A percentile compares a stretch with the other conserved stretches of the same genome.
Conservation (phyloP, 2,797 vertebrate genomes). For the Sphaeramia orbicularis region DNA sequence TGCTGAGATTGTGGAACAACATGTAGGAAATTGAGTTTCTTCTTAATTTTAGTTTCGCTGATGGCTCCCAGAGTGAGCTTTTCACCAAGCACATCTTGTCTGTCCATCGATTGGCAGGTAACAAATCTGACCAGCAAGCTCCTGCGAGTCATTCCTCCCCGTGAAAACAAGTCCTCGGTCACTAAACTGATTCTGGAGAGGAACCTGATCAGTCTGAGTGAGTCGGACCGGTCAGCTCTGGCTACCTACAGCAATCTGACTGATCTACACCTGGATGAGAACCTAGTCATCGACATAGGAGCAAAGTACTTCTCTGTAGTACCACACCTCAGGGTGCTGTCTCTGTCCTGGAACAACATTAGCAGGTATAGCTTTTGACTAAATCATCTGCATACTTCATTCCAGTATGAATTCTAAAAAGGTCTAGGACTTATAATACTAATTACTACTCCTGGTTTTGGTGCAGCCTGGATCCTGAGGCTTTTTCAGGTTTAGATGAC, state of each 20-base stretch:
- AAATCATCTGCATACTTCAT: background rate
- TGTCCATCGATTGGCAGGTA: conserved; percentile 32
- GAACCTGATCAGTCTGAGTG: conserved; percentile 55
- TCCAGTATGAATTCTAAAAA: background rate
- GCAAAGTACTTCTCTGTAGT: conserved; percentile 80
- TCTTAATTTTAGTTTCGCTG: background rate
- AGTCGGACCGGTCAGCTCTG: conserved; percentile 72
- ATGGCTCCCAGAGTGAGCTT: background rate
- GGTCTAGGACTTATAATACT: background rate
- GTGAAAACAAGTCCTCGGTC: background rate
- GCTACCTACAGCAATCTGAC: conserved; percentile 72
- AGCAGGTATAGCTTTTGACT: conserved; percentile 49
- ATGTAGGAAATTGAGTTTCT: conserved; percentile 11
- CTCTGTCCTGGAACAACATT: conserved; percentile 86
- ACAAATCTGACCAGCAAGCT: conserved; percentile 48
- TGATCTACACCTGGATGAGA: conserved; percentile 85
- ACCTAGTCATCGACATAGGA: conserved; percentile 75
- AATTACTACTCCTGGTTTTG: background rate
- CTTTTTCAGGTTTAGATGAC: conserved; percentile 81
- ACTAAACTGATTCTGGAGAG: conserved; percentile 38
- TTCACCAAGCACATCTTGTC: background rate
- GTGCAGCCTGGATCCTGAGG: conserved; percentile 73
- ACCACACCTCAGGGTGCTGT: conserved; percentile 80
- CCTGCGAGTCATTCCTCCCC: conserved; percentile 75
- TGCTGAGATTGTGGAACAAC: background rate